Percentiles rank a stretch among this genome's conserved stretches.
Evolutionary conservation across 2,888 invertebrate genomes (phyloP).

Genomic region (Cephonodes hylas): DNA sequence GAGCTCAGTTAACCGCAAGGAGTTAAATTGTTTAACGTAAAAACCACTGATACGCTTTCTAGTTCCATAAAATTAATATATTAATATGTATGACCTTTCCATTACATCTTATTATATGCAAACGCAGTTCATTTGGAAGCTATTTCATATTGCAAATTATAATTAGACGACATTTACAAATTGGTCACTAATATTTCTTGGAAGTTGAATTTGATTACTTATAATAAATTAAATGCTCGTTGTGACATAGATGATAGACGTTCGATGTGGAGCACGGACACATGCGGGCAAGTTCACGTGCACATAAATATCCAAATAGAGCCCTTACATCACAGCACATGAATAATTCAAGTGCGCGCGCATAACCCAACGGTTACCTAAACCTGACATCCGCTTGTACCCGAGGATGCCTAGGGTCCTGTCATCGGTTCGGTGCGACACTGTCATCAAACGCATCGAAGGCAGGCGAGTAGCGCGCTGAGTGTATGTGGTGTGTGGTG

Average conservation of each 20-base stretch:
- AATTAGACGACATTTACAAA: too few relatives aligned
- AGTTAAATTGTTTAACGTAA: conserved; percentile 8
- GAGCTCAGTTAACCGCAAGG: conserved; percentile 14
- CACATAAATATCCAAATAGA: conserved; percentile 13
- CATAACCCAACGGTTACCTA: conserved; percentile 29
- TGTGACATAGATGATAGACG: not conserved
- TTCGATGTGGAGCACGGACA: not conserved
- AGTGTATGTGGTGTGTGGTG: conserved; percentile 31
- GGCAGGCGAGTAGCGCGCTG: conserved; percentile 25
- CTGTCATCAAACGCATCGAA: conserved; percentile 35
- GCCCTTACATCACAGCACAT: conserved; percentile 26
- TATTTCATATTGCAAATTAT: too few relatives aligned
- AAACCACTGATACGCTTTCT: conserved; percentile 12
- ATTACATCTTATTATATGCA: not conserved
- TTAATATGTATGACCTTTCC: not conserved
- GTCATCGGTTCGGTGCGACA: conserved; percentile 47
- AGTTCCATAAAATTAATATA: not conserved
- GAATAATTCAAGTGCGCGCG: conserved; percentile 28
- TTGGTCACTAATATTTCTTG: too few relatives aligned
- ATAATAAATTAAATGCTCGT: not conserved
- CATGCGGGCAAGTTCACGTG: not conserved
- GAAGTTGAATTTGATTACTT: too few relatives aligned
- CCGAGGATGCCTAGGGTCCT: conserved; percentile 41
- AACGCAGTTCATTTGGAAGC: not conserved
- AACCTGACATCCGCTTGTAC: conserved; percentile 38